phyloP scores from a whole-genome alignment of 2,797 vertebrate species.

The Coendou prehensilis region DNA sequence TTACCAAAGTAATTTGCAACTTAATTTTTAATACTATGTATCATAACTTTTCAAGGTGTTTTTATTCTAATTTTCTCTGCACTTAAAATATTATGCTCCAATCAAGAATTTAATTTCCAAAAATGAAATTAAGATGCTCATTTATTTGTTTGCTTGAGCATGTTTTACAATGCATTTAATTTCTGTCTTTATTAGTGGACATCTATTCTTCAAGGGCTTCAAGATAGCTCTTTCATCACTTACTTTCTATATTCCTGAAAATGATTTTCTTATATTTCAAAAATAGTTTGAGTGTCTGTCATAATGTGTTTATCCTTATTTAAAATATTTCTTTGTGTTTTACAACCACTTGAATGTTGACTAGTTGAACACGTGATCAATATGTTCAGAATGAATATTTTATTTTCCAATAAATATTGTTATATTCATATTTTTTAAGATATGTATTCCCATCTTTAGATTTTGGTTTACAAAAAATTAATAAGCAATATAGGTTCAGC shows the following conservation, averaged over 20 bases:
- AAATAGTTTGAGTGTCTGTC: background rate
- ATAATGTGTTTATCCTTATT: background rate
- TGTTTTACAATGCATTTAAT: background rate
- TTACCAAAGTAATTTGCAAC: background rate
- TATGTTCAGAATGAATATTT: background rate
- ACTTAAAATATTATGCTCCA: background rate
- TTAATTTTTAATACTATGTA: background rate
- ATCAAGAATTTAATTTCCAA: background rate
- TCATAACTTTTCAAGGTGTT: background rate
- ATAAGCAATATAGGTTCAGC: background rate
- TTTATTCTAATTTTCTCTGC: background rate
- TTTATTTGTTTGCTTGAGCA: background rate
- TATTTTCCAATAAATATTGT: conserved; percentile 13
- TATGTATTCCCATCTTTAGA: background rate
- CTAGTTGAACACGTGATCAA: background rate
- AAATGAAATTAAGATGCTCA: background rate
- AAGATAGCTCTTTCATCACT: background rate
- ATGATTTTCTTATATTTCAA: background rate
- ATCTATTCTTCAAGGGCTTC: background rate
- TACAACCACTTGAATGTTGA: background rate
- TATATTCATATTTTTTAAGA: background rate
- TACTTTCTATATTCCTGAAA: background rate
- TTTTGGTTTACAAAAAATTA: background rate
- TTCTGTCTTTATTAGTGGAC: background rate
- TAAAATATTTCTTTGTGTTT: background rate